phyloP scores from a whole-genome alignment of 2,113 vertebrate species.

The Semicossyphus pulcher region DNA sequence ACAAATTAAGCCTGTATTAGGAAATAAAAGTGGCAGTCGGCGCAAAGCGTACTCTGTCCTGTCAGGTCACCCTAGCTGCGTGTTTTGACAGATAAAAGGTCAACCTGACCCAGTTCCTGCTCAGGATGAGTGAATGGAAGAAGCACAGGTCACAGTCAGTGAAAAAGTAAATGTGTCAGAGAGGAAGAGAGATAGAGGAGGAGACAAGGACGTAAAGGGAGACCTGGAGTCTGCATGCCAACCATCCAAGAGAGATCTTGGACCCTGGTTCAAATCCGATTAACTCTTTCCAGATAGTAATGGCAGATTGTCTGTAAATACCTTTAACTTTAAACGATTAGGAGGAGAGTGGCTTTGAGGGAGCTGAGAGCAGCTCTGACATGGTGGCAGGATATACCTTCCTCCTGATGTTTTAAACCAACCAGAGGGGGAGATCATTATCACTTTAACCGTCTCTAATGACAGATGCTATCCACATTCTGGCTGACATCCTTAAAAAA shows the following conservation, averaged over 20 bases:
- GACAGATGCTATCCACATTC: conserved; percentile 48
- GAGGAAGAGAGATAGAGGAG: conserved; percentile 29
- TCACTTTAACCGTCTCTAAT: conserved; percentile 39
- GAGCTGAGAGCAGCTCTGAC: conserved; percentile 15
- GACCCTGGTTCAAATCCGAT: conserved; percentile 36
- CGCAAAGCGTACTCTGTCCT: conserved; percentile 17
- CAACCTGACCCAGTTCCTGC: conserved; percentile 53
- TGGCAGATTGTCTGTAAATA: conserved; percentile 53
- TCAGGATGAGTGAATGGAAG: conserved; percentile 35
- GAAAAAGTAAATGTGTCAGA: conserved; percentile 31
- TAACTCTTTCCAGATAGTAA: conserved; percentile 29
- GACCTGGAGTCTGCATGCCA: conserved; percentile 6
- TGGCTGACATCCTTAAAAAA: conserved; percentile 22
- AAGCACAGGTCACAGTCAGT: conserved; percentile 21
- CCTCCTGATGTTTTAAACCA: conserved; percentile 27
- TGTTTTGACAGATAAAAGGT: conserved; percentile 52
- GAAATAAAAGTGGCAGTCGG: conserved; percentile 16
- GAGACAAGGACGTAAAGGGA: conserved; percentile 4
- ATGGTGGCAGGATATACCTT: conserved; percentile 30
- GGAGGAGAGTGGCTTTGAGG: conserved; percentile 21
- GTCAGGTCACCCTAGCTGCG: conserved; percentile 36
- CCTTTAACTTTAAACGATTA: conserved; percentile 42
- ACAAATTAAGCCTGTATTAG: conserved; percentile 24
- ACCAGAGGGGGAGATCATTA: conserved; percentile 45
- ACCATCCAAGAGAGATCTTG: conserved; percentile 10